phyloP scores from a whole-genome alignment of 2,888 invertebrate genomes.

The Vesta saturnalis region DNA sequence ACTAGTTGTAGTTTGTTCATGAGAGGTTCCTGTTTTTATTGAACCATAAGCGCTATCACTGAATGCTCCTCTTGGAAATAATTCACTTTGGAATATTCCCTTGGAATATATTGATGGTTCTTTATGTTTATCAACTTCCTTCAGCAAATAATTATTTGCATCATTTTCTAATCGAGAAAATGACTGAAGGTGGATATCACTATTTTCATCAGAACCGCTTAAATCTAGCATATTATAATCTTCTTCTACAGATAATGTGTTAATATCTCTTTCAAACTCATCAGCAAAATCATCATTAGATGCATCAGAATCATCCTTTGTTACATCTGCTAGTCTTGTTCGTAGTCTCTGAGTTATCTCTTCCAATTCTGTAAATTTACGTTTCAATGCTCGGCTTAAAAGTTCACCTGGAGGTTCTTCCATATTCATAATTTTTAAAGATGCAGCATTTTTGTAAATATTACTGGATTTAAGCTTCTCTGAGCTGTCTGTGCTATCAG shows the following conservation, averaged over 20 bases:
- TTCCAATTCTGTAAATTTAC: constrained; percentile 71
- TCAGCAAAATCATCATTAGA: constrained; percentile 62
- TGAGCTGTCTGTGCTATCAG: not conserved
- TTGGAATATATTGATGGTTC: constrained; percentile 17
- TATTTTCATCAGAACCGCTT: constrained; percentile 41
- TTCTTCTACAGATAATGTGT: constrained; percentile 61
- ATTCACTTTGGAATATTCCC: constrained; percentile 10
- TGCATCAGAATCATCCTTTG: constrained; percentile 63
- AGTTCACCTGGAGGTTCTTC: constrained; percentile 51
- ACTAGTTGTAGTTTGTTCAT: no score
- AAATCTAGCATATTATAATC: constrained; percentile 58
- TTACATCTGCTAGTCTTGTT: constrained; percentile 67
- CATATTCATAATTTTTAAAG: constrained; percentile 3
- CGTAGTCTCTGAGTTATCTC: constrained; percentile 71
- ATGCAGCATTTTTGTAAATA: not conserved
- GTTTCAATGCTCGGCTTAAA: constrained; percentile 65
- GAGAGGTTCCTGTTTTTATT: constrained; percentile 8
- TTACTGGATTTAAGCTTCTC: not conserved
- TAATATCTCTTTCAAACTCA: constrained; percentile 70
- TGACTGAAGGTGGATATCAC: constrained; percentile 35
- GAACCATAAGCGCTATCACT: constrained; percentile 29
- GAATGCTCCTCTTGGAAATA: constrained; percentile 14
- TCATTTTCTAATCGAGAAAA: constrained; percentile 36
- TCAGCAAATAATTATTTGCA: constrained; percentile 22
- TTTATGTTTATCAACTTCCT: constrained; percentile 3